These are phyloP conservation scores for Eubasilissa splendida DNA, from an alignment of 2,888 invertebrate genomes.

Conservation along the genomic window DNA sequence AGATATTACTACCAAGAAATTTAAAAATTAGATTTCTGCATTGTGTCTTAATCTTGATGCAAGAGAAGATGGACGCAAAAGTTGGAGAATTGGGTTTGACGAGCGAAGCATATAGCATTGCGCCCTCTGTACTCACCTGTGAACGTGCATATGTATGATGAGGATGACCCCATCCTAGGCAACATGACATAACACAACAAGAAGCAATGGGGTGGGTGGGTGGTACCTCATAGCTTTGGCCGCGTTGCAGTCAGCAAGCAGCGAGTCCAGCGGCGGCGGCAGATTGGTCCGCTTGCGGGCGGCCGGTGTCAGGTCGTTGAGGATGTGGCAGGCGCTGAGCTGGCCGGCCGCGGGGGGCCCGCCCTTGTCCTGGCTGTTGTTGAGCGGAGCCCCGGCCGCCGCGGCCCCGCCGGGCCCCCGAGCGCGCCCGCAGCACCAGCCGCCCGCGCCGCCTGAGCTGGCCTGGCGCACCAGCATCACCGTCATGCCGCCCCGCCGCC, in stretches of 20 bases:
- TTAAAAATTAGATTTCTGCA: no score
- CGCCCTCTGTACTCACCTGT: no score
- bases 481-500: conserved; percentile 55
- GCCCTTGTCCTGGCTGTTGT: conserved; percentile 61
- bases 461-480: conserved; percentile 58
- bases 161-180: no score
- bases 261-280: conserved; percentile 61
- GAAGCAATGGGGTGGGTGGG: no score
- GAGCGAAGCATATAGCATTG: no score
- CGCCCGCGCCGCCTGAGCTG: conserved; percentile 67
- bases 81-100: no score
- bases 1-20: no score
- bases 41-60: no score
- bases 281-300: conserved; percentile 55
- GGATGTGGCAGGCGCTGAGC: conserved; percentile 75
- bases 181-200: no score
- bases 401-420: conserved; percentile 73
- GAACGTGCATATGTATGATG: no score
- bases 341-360: conserved; percentile 70
- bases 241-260: conserved; percentile 60
- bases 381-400: conserved; percentile 59
- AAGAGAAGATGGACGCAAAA: no score
- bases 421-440: conserved; percentile 72
- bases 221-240: conserved; percentile 59
- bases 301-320: conserved; percentile 59